A percentile compares a stretch with the other conserved stretches of the same genome.
These are phyloP conservation scores for Ahaetulla prasina DNA, from an alignment of 2,113 vertebrate species.

Conservation along the genomic window DNA sequence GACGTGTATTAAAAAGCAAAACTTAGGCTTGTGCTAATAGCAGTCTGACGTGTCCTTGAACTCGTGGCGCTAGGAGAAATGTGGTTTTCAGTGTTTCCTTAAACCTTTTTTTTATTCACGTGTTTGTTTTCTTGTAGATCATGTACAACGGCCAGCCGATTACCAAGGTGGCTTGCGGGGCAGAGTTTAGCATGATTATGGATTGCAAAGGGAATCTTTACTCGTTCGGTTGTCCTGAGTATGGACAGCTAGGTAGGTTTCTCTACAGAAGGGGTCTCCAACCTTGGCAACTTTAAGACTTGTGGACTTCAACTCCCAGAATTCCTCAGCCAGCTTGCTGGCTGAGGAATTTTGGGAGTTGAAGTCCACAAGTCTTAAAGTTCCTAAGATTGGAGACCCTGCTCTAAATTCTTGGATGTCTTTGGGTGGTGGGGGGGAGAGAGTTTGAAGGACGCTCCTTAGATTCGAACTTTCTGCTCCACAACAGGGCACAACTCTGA, in stretches of 20 bases:
- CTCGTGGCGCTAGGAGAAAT: no score
- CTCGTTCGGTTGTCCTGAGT: constrained; percentile 94
- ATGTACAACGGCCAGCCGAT: constrained; percentile 95
- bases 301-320: no score
- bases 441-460: neutral
- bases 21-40: neutral
- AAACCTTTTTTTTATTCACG: neutral
- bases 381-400: no score
- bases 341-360: no score
- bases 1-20: neutral
- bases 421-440: no score
- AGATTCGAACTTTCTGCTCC: neutral
- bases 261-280: no score
- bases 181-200: constrained; percentile 96
- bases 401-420: no score
- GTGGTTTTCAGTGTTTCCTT: neutral
- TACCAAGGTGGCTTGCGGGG: constrained; percentile 92
- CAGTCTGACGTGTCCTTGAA: neutral
- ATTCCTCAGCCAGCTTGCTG: no score
- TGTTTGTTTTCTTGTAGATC: constrained; percentile 68
- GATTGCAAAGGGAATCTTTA: constrained; percentile 98
- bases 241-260: constrained; percentile 89
- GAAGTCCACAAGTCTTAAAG: no score
- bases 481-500: constrained; percentile 90
- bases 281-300: no score